Conservation (phyloP, 2,888 invertebrate genomes). For the Syrista parreyssii region DNA sequence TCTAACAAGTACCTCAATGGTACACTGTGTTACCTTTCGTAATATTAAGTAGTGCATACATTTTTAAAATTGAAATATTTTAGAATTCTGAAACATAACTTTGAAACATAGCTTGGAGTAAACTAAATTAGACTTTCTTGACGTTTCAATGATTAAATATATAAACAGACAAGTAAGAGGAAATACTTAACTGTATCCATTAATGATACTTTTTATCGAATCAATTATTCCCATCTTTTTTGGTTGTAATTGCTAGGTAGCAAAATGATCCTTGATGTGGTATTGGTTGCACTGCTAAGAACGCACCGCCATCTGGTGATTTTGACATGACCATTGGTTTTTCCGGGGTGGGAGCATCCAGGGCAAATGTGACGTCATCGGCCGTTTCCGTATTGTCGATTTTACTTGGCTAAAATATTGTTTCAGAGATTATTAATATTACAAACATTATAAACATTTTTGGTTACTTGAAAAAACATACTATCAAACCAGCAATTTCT, state of each 20-base stretch:
- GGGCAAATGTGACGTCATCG: slow-evolving; percentile 25
- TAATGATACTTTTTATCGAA: slow-evolving; percentile 36
- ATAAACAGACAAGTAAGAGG: neutral
- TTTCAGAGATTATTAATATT: neutral
- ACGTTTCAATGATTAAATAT: neutral
- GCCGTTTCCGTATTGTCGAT: slow-evolving; percentile 29
- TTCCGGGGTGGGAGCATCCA: slow-evolving; percentile 17
- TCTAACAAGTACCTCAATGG: neutral
- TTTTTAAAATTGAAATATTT: neutral
- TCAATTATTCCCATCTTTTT: slow-evolving; percentile 17
- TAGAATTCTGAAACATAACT: neutral
- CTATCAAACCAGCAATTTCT: slow-evolving; percentile 64
- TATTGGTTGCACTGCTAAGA: slow-evolving; percentile 70
- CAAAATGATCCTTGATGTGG: slow-evolving; percentile 72
- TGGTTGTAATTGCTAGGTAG: slow-evolving; percentile 69
- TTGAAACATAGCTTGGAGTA: neutral
- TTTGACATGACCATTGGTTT: slow-evolving; percentile 67
- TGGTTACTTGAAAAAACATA: slow-evolving; percentile 36
- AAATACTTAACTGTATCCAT: no score
- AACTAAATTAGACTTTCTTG: neutral
- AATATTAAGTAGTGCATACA: neutral
- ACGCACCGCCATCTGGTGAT: slow-evolving; percentile 71
- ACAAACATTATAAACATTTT: neutral
- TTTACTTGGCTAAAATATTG: slow-evolving; percentile 28
- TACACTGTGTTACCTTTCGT: neutral